Evolutionary conservation across 2,113 vertebrate species (phyloP), one percentile per base, ranked within the genome.

Genomic region (Mobula hypostoma): DNA sequence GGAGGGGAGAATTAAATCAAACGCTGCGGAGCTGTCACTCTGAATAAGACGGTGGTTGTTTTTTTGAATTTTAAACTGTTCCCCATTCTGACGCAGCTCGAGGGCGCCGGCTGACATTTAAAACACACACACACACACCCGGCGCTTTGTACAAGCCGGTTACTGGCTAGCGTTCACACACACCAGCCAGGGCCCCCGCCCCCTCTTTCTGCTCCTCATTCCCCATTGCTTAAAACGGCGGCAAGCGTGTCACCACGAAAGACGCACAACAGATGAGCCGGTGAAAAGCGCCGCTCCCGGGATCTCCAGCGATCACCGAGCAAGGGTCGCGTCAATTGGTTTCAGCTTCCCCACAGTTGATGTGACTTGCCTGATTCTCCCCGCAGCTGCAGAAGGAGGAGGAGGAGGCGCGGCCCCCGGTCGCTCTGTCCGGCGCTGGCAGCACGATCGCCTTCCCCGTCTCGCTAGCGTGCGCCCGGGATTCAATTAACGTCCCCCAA

Each of bases 41-140:
- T 32, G n/a, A 32, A 68, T 63, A 66, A 88, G 66, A n/a, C 58
- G 58, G n/a, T 32, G 14, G 85, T 88, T 68, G n/a, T 66, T 66
- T 87, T 36, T 90, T 90, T 90, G 85, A 90, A 90, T 66, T 32
- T 90, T 90, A 90, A 90, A 90, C 61, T n/a, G 85, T 68, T 90
- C 77, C 77, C 77, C 77, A 79, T 79, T 79, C 90, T 74, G 68
- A 93, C 90, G 32, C 90, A 74, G 90, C 68, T 74, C 66, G 90
- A 93, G 66, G 66, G 32, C 36, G 68, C 90, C 68, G 66, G 90
- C 90, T 48, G 66, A 48, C 90, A 93, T 74, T 90, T 90, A 90
- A 90, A 68, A 70, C 68, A 70, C 68, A 82, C 40, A 85, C 58
- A 32, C 61, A 68, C 58, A 66, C 61, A 15, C 58, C 58, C 85